Evolutionary conservation across 2,888 invertebrate genomes (phyloP).

Genomic region (Eilema griseolum): DNA sequence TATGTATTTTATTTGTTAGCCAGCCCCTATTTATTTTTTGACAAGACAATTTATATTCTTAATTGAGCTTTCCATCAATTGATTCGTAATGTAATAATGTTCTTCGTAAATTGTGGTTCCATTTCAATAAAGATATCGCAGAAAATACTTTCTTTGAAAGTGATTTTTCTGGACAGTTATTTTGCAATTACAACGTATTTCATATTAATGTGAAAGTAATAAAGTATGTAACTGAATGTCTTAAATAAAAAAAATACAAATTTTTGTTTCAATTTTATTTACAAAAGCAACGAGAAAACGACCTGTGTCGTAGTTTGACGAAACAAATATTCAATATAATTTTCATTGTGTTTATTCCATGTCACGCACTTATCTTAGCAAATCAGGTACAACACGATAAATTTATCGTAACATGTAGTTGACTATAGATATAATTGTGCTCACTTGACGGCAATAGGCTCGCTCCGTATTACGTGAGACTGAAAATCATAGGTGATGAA

Average conservation of each 20-base stretch:
- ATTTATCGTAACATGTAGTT: constrained; percentile 12
- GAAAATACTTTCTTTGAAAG: neutral
- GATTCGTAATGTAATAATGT: constrained; percentile 4
- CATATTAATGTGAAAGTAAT: neutral
- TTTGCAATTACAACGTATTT: no score
- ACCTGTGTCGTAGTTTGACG: no score
- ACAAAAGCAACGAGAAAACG: no score
- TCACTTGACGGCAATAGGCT: no score
- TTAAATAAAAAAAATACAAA: no score
- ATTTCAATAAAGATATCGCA: neutral
- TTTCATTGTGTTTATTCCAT: neutral
- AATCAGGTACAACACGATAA: neutral
- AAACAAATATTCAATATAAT: no score
- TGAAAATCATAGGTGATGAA: no score
- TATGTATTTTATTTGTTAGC: constrained; percentile 42
- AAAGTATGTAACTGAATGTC: no score
- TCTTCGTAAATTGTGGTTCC: neutral
- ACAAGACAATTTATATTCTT: constrained; percentile 7
- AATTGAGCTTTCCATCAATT: neutral
- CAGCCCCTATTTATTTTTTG: constrained; percentile 14
- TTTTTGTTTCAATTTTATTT: no score
- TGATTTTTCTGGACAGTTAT: neutral
- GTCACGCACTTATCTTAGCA: neutral
- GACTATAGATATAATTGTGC: constrained; percentile 34
- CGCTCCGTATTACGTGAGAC: no score